Evolutionary conservation across 2,888 invertebrate genomes (phyloP), one percentile per base, ranked within the genome.

Genomic region (Tenodera sinensis): DNA sequence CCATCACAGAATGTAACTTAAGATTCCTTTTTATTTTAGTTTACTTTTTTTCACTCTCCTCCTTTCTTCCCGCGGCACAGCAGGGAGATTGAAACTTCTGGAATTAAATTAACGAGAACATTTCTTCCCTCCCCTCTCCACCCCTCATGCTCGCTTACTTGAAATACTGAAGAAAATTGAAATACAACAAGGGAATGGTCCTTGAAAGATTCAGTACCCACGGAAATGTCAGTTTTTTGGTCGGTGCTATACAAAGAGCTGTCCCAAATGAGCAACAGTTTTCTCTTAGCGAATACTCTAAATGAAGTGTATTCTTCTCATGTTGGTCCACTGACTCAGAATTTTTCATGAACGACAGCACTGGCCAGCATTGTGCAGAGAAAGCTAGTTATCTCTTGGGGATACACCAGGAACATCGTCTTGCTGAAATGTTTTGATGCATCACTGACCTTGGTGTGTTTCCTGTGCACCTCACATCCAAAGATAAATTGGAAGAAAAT

Each of bases 21-120:
- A 87, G 30, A 20, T 42, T 14, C 42, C 42, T n/a, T 82, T 87
- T 87, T 87, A 83, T 87, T 87, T 87, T 83, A 71, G 54, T 71
- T 71, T 71, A 25, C 54, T 71, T 71, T 71, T 71, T 25, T 71
- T 71, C 54, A 20, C 54, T 71, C 25, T 71, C 54, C 25, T 71
- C 25, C 54, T 71, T 71, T 71, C 54, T 71, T 71, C 54, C 54
- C 54, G 25, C 54, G 25, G 54, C 54, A 71, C 54, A 71, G 54
- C 87, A 34, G 81, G 83, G 87, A 87, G 82, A 83, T n/a, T 42
- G 15, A 42, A 87, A 87, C 71, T 87, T 83, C 83, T 87, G 87
- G 27, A 87, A 87, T 83, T 87, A 83, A 87, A 87, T 87, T 87
- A 87, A 71, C 54, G 54, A 71, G 20, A 71, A 71, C 54, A 71